Evolutionary conservation across 2,797 vertebrate genomes (phyloP), one percentile per base, ranked within the genome.

Genomic region (Diceros bicornis): DNA sequence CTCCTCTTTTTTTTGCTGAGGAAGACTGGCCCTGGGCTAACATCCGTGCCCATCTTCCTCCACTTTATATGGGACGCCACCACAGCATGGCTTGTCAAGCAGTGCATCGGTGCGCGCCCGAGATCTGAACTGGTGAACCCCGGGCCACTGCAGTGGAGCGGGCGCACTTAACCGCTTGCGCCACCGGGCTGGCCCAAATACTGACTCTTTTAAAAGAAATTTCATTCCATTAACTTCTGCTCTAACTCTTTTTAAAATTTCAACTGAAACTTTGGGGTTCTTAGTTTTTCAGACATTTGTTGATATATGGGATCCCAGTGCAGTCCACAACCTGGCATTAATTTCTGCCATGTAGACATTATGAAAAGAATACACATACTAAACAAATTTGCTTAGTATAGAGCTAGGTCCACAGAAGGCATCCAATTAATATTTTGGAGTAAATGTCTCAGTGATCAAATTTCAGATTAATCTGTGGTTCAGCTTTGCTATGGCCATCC

Each of bases 241-340:
- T 69, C 2, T 88, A 79, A 32, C 0, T 71, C 7, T 89, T 47
- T 84, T 61, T 27, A 62, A 64, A 75, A 87, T 55, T 52, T 47
- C 18, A 89, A 5, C 66, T 9, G 34, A 78, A 79, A 72, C 17
- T 72, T 0, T 83, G 61, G 2, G 3, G 0, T 47, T 84, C 12
- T 88, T 72, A 68, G 21, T 14, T 91, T 92, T 95, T 74, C 14
- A 85, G n/a, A 57, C 7, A 82, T 72, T 91, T 74, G 23, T 59
- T 90, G 8, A 81, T 91, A 52, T 50, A 50, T 29, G 13, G 85
- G 50, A 3, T 21, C 37, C 6, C 18, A 68, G 4, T 18, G 1
- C 57, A 77, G 32, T 34, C 13, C 25, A 55, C 91, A 89, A 12
- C 1, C 11, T 82, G 47, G 4, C 8, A 25, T 37, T 89, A 17